A percentile compares a stretch with the other conserved stretches of the same genome.
phyloP scores from a whole-genome alignment of 1,140 invertebrate genomes.

The Spodoptera litura region DNA sequence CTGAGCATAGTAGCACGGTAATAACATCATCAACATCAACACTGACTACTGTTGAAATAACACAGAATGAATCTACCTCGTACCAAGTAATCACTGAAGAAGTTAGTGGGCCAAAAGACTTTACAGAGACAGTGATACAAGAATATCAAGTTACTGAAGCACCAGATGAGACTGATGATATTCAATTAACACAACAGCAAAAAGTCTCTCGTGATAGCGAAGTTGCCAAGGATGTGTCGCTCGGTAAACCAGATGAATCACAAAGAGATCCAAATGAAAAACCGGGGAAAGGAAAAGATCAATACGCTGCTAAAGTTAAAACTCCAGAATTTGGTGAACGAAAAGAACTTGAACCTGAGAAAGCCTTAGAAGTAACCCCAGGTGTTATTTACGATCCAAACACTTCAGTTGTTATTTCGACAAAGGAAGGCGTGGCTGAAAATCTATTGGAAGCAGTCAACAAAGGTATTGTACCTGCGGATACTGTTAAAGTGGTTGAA shows the following conservation, averaged over 20 bases:
- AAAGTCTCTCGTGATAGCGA: slow-evolving; percentile 1
- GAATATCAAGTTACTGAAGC: slow-evolving; percentile 49
- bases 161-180: slow-evolving; percentile 62
- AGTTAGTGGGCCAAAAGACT: slow-evolving; percentile 41
- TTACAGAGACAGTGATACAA: slow-evolving; percentile 45
- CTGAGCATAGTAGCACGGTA: slow-evolving; percentile 66
- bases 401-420: slow-evolving; percentile 89
- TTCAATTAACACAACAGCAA: not conserved
- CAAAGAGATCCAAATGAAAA: slow-evolving; percentile 28
- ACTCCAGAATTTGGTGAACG: not conserved
- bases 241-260: not conserved
- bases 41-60: slow-evolving; percentile 68
- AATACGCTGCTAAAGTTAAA: slow-evolving; percentile 25
- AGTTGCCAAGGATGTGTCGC: not conserved
- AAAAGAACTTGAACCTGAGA: slow-evolving; percentile 50
- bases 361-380: slow-evolving; percentile 88
- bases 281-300: slow-evolving; percentile 18
- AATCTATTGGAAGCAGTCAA: slow-evolving; percentile 89
- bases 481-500: slow-evolving; percentile 91
- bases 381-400: slow-evolving; percentile 91
- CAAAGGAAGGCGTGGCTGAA: slow-evolving; percentile 86
- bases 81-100: slow-evolving; percentile 62
- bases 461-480: slow-evolving; percentile 89
- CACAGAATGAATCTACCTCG: slow-evolving; percentile 66
- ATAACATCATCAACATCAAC: slow-evolving; percentile 64